phyloP scores from a whole-genome alignment of 2,888 invertebrate species.

The Mylabris sibirica region DNA sequence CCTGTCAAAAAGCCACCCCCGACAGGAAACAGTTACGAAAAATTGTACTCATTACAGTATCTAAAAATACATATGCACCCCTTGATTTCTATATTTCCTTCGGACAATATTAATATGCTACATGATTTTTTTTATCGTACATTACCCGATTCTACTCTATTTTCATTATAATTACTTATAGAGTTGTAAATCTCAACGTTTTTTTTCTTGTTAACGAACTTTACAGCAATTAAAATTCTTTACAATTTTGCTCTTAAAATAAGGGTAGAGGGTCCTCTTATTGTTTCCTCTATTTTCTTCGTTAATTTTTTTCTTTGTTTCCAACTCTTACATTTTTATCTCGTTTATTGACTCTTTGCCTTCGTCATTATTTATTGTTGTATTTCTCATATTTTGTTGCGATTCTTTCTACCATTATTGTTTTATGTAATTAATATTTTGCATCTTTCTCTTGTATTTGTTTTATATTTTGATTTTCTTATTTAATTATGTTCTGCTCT shows the following conservation, averaged over 20 bases:
- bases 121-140: slow-evolving; percentile 46
- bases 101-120: slow-evolving; percentile 59
- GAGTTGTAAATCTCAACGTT: background rate
- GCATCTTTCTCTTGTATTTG: background rate
- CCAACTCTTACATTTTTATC: background rate
- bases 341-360: background rate
- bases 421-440: slow-evolving; percentile 5
- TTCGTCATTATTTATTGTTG: background rate
- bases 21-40: slow-evolving; percentile 55
- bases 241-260: background rate
- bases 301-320: background rate
- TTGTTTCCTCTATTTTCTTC: background rate
- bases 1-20: slow-evolving; percentile 55
- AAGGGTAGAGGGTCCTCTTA: background rate
- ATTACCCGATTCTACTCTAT: slow-evolving; percentile 51
- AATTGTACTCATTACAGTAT: slow-evolving; percentile 57
- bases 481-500: slow-evolving; percentile 1
- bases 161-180: slow-evolving; percentile 32
- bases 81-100: slow-evolving; percentile 58
- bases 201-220: slow-evolving; percentile 8
- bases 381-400: background rate
- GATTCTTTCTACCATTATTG: background rate
- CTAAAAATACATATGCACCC: slow-evolving; percentile 61
- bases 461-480: background rate
- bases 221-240: slow-evolving; percentile 8